Conservation (phyloP, 2,888 invertebrate species). For the Geophilus truncorum region DNA sequence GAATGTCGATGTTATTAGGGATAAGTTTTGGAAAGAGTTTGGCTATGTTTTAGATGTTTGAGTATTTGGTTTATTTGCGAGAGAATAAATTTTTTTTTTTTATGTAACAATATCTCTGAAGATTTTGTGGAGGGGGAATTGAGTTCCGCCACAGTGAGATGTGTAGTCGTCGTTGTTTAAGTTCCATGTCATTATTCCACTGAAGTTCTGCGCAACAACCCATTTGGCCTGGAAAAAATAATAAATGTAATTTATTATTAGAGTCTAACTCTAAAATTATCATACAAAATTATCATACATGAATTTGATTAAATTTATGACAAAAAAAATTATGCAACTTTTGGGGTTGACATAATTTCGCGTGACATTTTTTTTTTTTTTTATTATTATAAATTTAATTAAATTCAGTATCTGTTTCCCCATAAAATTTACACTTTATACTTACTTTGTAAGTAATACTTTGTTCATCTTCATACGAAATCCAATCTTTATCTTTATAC, state of each 20-base stretch:
- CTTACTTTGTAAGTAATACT: slow-evolving; percentile 66
- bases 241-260: too few relatives aligned
- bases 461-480: slow-evolving; percentile 69
- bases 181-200: slow-evolving; percentile 25
- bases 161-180: slow-evolving; percentile 13
- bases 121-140: neutral
- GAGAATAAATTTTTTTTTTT: neutral
- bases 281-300: too few relatives aligned
- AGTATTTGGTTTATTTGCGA: too few relatives aligned
- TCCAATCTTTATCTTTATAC: slow-evolving; percentile 65
- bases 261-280: too few relatives aligned
- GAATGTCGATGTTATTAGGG: slow-evolving; percentile 77
- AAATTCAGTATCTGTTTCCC: neutral
- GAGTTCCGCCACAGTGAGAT: neutral
- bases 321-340: too few relatives aligned
- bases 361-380: too few relatives aligned
- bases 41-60: slow-evolving; percentile 45
- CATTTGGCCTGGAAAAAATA: slow-evolving; percentile 31
- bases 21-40: slow-evolving; percentile 77
- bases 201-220: neutral
- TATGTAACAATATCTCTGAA: neutral
- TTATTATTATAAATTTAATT: too few relatives aligned
- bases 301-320: too few relatives aligned
- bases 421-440: neutral
- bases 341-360: too few relatives aligned